These are phyloP conservation scores for Fringilla coelebs DNA, from an alignment of 2,797 vertebrate species.

Conservation along the genomic window DNA sequence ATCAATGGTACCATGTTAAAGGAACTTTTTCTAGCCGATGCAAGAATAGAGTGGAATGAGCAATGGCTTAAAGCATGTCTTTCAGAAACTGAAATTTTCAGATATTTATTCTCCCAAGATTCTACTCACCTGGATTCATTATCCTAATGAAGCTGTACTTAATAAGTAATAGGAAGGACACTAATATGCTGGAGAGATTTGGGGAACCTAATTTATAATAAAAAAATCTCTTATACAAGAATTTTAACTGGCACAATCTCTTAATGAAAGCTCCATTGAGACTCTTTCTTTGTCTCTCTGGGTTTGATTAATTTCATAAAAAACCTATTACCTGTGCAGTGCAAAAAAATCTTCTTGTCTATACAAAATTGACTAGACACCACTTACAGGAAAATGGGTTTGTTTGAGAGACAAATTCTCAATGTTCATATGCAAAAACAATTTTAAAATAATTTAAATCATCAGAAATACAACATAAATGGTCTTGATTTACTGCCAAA, in stretches of 20 bases:
- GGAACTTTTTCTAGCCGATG: neutral
- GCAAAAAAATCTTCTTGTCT: neutral
- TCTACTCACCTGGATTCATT: neutral
- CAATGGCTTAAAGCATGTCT: neutral
- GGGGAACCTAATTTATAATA: neutral
- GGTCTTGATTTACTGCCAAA: conserved; percentile 2
- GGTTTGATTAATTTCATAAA: neutral
- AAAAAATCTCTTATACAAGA: neutral
- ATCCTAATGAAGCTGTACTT: neutral
- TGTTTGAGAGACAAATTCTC: neutral
- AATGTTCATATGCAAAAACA: neutral
- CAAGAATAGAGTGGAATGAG: neutral
- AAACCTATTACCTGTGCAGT: neutral
- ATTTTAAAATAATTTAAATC: neutral
- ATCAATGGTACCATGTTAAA: neutral
- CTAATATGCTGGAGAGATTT: neutral
- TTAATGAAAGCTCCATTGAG: neutral
- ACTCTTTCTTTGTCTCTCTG: neutral
- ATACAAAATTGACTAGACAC: neutral
- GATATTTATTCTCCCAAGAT: neutral
- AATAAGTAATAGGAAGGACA: neutral
- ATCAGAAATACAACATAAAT: neutral
- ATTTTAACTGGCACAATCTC: neutral
- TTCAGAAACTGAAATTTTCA: neutral
- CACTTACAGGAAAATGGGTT: neutral